Base-by-base conservation (phyloP, 2,888 invertebrate species). In the Diloba caeruleocephala region DNA sequence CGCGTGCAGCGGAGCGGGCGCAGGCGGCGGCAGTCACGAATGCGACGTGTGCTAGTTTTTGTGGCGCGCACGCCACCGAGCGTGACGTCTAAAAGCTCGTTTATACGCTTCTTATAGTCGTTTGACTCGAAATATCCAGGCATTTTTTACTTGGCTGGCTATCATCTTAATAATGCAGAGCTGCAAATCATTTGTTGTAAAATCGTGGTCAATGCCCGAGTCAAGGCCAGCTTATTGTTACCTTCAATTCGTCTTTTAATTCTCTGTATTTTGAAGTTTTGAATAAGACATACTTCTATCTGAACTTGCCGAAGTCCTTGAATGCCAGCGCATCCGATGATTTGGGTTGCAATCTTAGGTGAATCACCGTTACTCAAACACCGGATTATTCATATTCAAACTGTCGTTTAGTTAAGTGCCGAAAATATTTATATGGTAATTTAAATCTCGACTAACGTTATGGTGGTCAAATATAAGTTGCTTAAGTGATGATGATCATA, bases 61-160 rank as follows among this genome's bases (percentile, higher is more conserved):
- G 83, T 79, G 62, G 66, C 76, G 72, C 78, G 77, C 76, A 80
- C 76, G 82, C 87, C 76, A 74, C 79, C 79, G 78, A 88, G 81
- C 92, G 89, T 91, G 82, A 90, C 89, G 84, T 83, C 86, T 87
- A 88, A 91, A 92, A 89, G 89, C 88, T 90, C 89, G 85, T 90
- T 89, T 89, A 89, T 84, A 85, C 83, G 85, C 87, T 91, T 90
- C 84, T 90, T 90, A 83, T 86, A 79, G 76, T 71, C 78, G 72
- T 81, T 85, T 81, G 83, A 82, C 78, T 84, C 74, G 70, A 81
- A 81, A 82, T 81, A 83, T 77, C 80, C 76, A 78, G 72, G 52
- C 41, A 59, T 83, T 86, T 87, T 87, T 86, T 85, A 71, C 64
- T 60, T 44, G 66, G 68, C 76, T 78, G 64, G 71, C 79, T 79